phyloP scores from a whole-genome alignment of 2,888 invertebrate genomes.

The Sepiola atlantica region DNA sequence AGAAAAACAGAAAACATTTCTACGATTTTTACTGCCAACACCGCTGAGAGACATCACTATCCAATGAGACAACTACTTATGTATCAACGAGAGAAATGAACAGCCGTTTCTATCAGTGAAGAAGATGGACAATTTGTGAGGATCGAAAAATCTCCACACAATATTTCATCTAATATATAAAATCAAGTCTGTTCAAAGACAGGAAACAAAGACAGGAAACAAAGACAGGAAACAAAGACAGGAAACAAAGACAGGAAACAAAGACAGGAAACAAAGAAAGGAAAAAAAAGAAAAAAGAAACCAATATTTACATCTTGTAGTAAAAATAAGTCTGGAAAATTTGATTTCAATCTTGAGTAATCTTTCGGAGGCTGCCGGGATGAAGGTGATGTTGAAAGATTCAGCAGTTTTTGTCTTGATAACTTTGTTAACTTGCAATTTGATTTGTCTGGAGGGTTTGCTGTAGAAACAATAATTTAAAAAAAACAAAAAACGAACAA shows the following conservation, averaged over 20 bases:
- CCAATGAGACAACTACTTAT: too few species aligned
- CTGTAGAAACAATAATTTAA: neutral
- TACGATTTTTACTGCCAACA: too few species aligned
- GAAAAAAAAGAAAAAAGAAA: neutral
- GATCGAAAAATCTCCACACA: too few species aligned
- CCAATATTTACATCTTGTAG: neutral
- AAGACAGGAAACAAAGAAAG: neutral
- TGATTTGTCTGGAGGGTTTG: constrained; percentile 32
- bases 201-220: neutral
- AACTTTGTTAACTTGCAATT: constrained; percentile 36
- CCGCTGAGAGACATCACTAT: too few species aligned
- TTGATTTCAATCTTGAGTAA: constrained; percentile 24
- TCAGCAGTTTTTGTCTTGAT: constrained; percentile 42
- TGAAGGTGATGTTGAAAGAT: constrained; percentile 41
- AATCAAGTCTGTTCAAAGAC: too few species aligned
- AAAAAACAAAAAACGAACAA: neutral
- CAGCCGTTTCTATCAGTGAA: too few species aligned
- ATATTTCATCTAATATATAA: too few species aligned
- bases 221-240: neutral
- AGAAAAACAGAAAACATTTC: too few species aligned
- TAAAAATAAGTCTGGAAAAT: constrained; percentile 44
- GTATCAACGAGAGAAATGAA: too few species aligned
- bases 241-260: neutral
- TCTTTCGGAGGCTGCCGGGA: constrained; percentile 39
- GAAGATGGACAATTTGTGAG: too few species aligned